Evolutionary conservation across 1,140 invertebrate species (phyloP), one percentile per base, ranked within the genome.

Genomic region (Meloidogyne chitwoodi): DNA sequence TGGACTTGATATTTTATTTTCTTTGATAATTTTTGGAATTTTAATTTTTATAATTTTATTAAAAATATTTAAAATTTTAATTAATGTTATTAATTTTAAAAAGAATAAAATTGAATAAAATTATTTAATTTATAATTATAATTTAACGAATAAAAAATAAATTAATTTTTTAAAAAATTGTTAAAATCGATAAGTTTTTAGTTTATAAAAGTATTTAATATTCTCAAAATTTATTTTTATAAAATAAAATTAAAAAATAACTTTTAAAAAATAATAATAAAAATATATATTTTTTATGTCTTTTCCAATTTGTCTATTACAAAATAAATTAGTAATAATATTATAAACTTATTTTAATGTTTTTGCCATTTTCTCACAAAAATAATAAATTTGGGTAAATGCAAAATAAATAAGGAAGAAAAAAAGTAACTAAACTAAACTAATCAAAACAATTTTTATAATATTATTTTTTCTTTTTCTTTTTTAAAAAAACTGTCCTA

Each of bases 1-100:
- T 61, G 70, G 70, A 31, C 10, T 72, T 16, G 70, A 72, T 63
- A 62, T 72, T 29, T 5, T 72, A 56, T 56, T 56, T 56, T n/a
- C 0, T 56, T 56, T 56, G n/a, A 6, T 56, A 8, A 56, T 56
- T 56, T 4, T 56, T 56, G 48, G 48, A 56, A 56, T 56, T 56
- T 8, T 56, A n/a, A n/a, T 56, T 22, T 56, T 56, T 56, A 56
- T 56, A n/a, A n/a, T 56, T 56, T 19, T 19, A 56, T 56, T 56
- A n/a, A 56, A 22, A n/a, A n/a, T 56, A 16, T 16, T 5, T 0
- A n/a, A n/a, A 16, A n/a, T 56, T 56, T 56, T 56, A n/a, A n/a
- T 44, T 44, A 44, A 1, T 44, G 16, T 16, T 1, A 56, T 56
- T 56, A 56, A 56, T 56, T 56, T 56, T n/a, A 56, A 56, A n/a